Conservation (phyloP, 2,888 invertebrate genomes). For the Encarsia formosa region DNA sequence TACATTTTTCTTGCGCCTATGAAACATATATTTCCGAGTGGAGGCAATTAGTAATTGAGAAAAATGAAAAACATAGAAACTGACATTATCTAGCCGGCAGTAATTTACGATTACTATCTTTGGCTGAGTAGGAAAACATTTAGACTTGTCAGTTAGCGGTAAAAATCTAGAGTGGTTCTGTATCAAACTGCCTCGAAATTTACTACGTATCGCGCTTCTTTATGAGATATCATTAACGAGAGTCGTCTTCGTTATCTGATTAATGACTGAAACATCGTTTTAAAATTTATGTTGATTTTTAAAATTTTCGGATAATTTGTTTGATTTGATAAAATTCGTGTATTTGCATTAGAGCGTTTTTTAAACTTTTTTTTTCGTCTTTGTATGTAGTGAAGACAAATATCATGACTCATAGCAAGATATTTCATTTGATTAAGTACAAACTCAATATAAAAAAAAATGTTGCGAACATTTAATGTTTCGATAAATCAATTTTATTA, state of each 20-base stretch:
- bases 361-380: no score
- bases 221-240: slow-evolving; percentile 8
- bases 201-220: slow-evolving; percentile 6
- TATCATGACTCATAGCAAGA: no score
- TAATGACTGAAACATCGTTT: no score
- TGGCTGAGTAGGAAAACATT: slow-evolving; percentile 12
- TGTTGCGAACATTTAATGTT: no score
- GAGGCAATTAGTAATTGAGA: slow-evolving; percentile 6
- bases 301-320: no score
- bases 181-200: slow-evolving; percentile 6
- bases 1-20: not conserved
- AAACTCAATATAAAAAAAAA: no score
- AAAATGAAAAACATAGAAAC: slow-evolving; percentile 9
- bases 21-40: not conserved
- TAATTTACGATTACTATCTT: slow-evolving; percentile 15
- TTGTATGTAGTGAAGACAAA: no score
- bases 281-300: no score
- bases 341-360: no score
- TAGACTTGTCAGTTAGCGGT: slow-evolving; percentile 12
- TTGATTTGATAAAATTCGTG: no score
- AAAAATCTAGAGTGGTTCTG: slow-evolving; percentile 5
- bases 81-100: slow-evolving; percentile 8
- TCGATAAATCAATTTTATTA: no score
- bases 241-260: not conserved
- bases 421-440: no score